Percentiles rank a stretch among this genome's conserved stretches.
Evolutionary conservation across 2,888 invertebrate genomes (phyloP).

Genomic region (Phyllotreta cruciferae): DNA sequence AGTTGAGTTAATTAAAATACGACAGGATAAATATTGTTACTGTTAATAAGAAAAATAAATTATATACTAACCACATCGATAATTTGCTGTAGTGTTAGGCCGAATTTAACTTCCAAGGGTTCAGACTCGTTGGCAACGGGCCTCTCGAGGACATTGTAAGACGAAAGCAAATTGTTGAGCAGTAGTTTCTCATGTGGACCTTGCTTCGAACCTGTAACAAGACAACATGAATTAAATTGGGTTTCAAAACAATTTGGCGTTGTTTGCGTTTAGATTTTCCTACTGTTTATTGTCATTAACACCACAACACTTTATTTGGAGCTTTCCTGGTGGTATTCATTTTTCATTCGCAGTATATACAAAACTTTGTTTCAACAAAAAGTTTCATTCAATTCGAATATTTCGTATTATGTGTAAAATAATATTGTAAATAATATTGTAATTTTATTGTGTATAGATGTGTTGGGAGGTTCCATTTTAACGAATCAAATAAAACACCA

Average conservation of each 20-base stretch:
- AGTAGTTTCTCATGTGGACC: slow-evolving; percentile 90
- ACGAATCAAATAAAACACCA: too few species aligned
- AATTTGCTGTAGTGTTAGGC: slow-evolving; percentile 90
- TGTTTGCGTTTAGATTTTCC: neutral
- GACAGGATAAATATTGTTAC: slow-evolving; percentile 11
- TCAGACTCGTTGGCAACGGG: slow-evolving; percentile 93
- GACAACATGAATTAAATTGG: slow-evolving; percentile 14
- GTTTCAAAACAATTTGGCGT: neutral
- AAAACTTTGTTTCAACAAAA: too few species aligned
- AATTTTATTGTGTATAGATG: too few species aligned
- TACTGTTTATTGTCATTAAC: too few species aligned
- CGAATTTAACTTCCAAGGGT: slow-evolving; percentile 88
- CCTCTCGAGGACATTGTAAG: slow-evolving; percentile 88
- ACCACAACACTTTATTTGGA: too few species aligned
- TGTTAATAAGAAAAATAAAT: slow-evolving; percentile 15
- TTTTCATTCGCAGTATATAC: too few species aligned
- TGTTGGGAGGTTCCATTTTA: too few species aligned
- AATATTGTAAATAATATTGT: too few species aligned
- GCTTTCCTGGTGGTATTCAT: too few species aligned
- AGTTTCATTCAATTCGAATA: too few species aligned
- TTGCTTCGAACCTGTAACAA: slow-evolving; percentile 81
- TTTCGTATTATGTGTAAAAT: too few species aligned
- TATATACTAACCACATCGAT: slow-evolving; percentile 88
- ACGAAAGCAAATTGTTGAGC: slow-evolving; percentile 80
- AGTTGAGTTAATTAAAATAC: neutral